Evolutionary conservation across 2,113 vertebrate species (phyloP), one percentile per base, ranked within the genome.

Genomic region (Thunnus maccoyii): DNA sequence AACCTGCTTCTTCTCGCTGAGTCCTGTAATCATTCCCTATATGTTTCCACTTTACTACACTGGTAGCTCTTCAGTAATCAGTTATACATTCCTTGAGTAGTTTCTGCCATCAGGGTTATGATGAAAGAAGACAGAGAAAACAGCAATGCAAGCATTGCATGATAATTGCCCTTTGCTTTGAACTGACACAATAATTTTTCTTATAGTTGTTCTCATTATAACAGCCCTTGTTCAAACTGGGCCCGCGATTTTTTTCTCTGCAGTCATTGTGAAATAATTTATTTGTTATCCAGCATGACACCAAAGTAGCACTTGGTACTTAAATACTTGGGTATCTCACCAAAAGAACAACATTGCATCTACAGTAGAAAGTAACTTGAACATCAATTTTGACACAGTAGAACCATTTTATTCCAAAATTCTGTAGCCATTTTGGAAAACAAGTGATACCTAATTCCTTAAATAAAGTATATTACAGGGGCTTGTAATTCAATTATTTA

Each of bases 161-260:
- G 85, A 85, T 86, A 88, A 89, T 78, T 87, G 85, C 63, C 75
- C 70, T 88, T 86, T 88, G 54, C 77, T 89, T 89, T 83, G 72
- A 89, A 82, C 51, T 86, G 82, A 80, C 84, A 82, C 61, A 78
- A 82, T 85, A 41, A 83, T 86, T 65, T 88, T 79, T 89, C 68
- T 85, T 78, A 78, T 77, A 70, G 80, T 76, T 86, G 73, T 86
- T 91, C 78, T 87, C 84, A 87, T 87, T 86, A 85, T 60, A 82
- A 85, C 86, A 86, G 58, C 60, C 76, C 70, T 83, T 84, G 77
- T 88, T 87, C 77, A 86, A 85, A 90, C 68, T 76, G 76, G 63
- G 55, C 58, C 66, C 52, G 54, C 41, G n/a, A 70, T 84, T 72
- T 80, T 44, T 57, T 66, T 48, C 41, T 60, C 58, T 64, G 68